These are phyloP conservation scores for Labia minor DNA, from an alignment of 2,888 invertebrate genomes.

Conservation along the genomic window DNA sequence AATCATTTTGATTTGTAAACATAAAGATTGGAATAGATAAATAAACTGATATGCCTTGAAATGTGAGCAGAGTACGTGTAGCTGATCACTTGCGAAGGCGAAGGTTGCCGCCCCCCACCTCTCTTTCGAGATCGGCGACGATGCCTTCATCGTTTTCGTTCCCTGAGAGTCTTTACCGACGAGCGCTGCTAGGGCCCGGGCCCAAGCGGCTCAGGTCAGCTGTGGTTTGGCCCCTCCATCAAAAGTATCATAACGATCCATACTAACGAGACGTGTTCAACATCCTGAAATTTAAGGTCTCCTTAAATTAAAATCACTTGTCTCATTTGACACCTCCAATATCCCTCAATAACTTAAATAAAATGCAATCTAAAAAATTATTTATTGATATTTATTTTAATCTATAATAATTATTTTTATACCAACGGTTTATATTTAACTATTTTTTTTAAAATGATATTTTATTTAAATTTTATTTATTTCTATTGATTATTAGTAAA, in stretches of 20 bases:
- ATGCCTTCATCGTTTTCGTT: not conserved
- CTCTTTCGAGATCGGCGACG: not conserved
- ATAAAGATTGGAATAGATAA: too few species aligned
- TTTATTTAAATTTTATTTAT: too few species aligned
- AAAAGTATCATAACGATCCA: not conserved
- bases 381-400: too few species aligned
- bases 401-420: too few species aligned
- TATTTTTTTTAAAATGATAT: too few species aligned
- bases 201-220: slow-evolving; percentile 13
- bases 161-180: not conserved
- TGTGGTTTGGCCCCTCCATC: not conserved
- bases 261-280: not conserved
- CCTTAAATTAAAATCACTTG: not conserved
- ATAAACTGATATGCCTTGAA: too few species aligned
- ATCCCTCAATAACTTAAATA: too few species aligned
- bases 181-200: slow-evolving; percentile 3
- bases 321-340: not conserved
- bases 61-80: not conserved
- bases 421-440: too few species aligned
- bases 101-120: not conserved
- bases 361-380: too few species aligned
- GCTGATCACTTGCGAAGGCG: not conserved
- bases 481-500: too few species aligned
- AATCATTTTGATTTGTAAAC: too few species aligned
- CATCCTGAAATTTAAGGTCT: not conserved